phyloP scores from a whole-genome alignment of 1,140 invertebrate species.

The Conopomorpha cramerella region DNA sequence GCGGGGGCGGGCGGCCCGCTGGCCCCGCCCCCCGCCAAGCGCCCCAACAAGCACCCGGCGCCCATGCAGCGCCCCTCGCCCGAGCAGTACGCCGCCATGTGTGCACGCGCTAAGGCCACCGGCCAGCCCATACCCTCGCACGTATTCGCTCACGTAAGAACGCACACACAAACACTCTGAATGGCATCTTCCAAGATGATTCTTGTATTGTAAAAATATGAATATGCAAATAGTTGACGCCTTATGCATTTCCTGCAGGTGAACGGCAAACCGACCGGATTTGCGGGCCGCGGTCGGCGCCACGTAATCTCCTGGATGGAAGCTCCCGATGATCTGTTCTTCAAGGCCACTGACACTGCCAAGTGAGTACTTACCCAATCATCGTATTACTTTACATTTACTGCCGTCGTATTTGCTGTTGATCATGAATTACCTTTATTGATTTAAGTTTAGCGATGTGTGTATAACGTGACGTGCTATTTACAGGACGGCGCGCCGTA shows the following conservation, averaged over 20 bases:
- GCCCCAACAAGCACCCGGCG: slow-evolving; percentile 71
- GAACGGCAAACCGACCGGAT: slow-evolving; percentile 77
- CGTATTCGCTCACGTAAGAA: slow-evolving; percentile 63
- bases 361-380: slow-evolving; percentile 88
- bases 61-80: slow-evolving; percentile 68
- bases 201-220: too few species aligned
- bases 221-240: too few species aligned
- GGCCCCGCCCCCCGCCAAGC: slow-evolving; percentile 67
- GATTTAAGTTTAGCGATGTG: not conserved
- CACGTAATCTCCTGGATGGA: slow-evolving; percentile 98
- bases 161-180: slow-evolving; percentile 3
- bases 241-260: too few species aligned
- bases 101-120: slow-evolving; percentile 63
- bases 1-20: slow-evolving; percentile 11
- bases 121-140: slow-evolving; percentile 67
- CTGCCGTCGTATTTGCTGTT: too few species aligned
- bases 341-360: slow-evolving; percentile 85
- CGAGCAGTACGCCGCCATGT: slow-evolving; percentile 70
- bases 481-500: slow-evolving; percentile 80
- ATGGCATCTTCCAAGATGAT: too few species aligned
- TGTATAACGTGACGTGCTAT: slow-evolving; percentile 6
- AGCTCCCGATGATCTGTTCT: slow-evolving; percentile 96
- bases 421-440: not conserved
- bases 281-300: slow-evolving; percentile 71
- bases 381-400: too few species aligned